Base-by-base conservation (phyloP, 1,140 invertebrate genomes). In the Hyphantria cunea region DNA sequence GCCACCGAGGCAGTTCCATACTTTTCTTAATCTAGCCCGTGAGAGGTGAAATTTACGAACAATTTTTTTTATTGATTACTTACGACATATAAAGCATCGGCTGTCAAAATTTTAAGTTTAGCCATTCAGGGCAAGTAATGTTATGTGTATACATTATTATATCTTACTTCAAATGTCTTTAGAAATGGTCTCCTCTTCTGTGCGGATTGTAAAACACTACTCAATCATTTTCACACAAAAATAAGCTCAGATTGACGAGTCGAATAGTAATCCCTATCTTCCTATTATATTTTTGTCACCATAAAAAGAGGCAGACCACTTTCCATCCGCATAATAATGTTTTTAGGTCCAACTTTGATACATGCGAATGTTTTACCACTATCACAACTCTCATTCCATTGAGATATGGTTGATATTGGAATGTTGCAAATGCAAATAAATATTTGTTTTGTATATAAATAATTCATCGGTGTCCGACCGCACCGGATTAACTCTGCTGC, bases 321-420 rank as follows among this genome's bases (percentile, higher is more conserved):
- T 60, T 60, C 47, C 17, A 51, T 34, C 56, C 47, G 47, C 34
- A 60, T 60, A 50, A 60, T 60, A 60, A 60, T 60, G 50, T 60
- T 51, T 60, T 60, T 48, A 17, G 47, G 32, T 50, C 3, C 37
- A 17, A 50, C 32, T 51, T 60, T 60, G 56, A 60, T 60, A 60
- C 47, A 60, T 60, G 37, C n/a, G n/a, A n/a, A n/a, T n/a, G n/a
- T n/a, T n/a, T n/a, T n/a, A 39, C 37, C 25, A 37, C 45, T 39
- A 31, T 31, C 13, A 12, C 15, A 12, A 17, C 11, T 13, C 37
- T 51, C 51, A 51, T 42, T 17, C 10, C 37, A 32, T 41, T 9
- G 37, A n/a, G 0, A 31, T 44, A 60, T n/a, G 37, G 47, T 41
- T n/a, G 6, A 51, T 42, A 42, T 60, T 60, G 0, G 47, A 33